These are phyloP conservation scores for Accipiter cooperii DNA, from an alignment of 2,113 vertebrate genomes.

Conservation along the genomic window DNA sequence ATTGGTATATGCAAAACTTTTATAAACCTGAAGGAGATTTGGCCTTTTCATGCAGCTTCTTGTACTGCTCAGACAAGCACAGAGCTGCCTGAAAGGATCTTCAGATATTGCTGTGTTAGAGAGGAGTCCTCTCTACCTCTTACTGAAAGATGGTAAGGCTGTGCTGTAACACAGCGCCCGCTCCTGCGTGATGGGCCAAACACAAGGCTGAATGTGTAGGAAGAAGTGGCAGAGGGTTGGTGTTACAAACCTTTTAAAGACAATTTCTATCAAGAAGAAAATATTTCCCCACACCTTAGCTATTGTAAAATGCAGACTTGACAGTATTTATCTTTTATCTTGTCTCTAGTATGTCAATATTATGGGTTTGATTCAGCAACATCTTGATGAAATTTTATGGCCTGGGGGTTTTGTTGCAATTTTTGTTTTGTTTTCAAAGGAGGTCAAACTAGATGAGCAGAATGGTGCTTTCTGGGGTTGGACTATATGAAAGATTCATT, in stretches of 20 bases:
- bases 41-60: neutral
- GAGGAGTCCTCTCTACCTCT: neutral
- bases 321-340: neutral
- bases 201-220: neutral
- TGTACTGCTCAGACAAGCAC: neutral
- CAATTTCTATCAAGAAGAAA: neutral
- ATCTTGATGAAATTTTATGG: neutral
- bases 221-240: neutral
- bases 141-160: neutral
- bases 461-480: neutral
- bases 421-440: slow-evolving; percentile 9
- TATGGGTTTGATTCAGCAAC: neutral
- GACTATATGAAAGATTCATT: neutral
- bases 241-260: neutral
- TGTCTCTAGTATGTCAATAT: neutral
- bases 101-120: neutral
- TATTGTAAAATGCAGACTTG: neutral
- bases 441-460: neutral
- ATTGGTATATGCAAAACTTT: neutral
- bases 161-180: neutral
- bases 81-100: neutral
- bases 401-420: neutral
- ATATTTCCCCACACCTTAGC: neutral
- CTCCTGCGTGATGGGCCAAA: neutral
- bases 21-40: neutral